Evolutionary conservation across 2,797 vertebrate genomes (phyloP), one percentile per base, ranked within the genome.

Genomic region (Clarias pachynema): DNA sequence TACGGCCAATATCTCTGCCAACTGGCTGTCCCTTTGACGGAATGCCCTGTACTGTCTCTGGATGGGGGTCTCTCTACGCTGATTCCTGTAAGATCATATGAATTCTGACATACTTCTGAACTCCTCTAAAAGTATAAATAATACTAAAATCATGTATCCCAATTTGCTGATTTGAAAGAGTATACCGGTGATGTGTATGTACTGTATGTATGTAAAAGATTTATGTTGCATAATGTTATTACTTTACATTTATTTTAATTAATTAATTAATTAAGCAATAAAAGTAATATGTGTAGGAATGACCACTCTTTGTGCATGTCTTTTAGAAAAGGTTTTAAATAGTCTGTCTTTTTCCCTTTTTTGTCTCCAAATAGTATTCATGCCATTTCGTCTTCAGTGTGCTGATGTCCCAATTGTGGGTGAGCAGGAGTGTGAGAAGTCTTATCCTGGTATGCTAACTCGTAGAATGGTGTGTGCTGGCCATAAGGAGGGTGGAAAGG

Each of bases 391-490:
- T 16, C 93, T 96, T 90, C 90, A 95, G 87, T 95, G 95, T 85
- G 82, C 94, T 88, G 89, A 95, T 0, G 85, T 94, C 53, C 94
- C 95, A 8, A 74, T 94, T 10, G 0, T 95, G 37, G 90, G 91
- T 0, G 73, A 92, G 0, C 1, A 56, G 26, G 82, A 29, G 8
- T 96, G 95, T 89, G 31, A 93, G 8, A 90, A 86, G 0, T 78
- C 94, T 79, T 96, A 95, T 86, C 95, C 95, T 2, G 91, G 89
- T 29, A 91, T 93, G 92, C 95, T 96, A 87, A 89, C 93, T 24
- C 85, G 20, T 59, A 94, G 94, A 89, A 96, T 96, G 95, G 0
- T 95, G 80, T 96, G 95, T 81, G 94, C 92, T 0, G 95, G 95
- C 1, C 91, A 85, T 88, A 83, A 94, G 89, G 92, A 95, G 0